A percentile compares a stretch with the other conserved stretches of the same genome.
These are phyloP conservation scores for Leptatherina wallacei DNA, from an alignment of 2,797 vertebrate species.

Conservation along the genomic window DNA sequence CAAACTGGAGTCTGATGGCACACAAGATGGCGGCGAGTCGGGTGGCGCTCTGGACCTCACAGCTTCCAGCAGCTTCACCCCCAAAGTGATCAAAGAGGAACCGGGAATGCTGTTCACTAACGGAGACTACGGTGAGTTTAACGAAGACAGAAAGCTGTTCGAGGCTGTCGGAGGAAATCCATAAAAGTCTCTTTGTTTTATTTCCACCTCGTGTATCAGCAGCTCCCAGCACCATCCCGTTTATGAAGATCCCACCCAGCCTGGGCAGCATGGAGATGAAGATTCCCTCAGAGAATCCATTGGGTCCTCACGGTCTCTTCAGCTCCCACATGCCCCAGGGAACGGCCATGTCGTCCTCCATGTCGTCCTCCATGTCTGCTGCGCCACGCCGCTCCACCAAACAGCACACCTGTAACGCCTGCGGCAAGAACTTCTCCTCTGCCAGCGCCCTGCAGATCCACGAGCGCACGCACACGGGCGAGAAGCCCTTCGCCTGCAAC, in stretches of 20 bases:
- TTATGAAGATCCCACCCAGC: conserved; percentile 88
- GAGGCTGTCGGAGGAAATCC: not conserved
- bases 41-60: conserved; percentile 92
- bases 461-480: conserved; percentile 95
- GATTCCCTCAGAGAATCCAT: conserved; percentile 83
- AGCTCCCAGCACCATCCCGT: conserved; percentile 86
- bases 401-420: conserved; percentile 90
- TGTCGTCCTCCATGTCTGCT: conserved; percentile 81
- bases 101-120: conserved; percentile 83
- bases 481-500: conserved; percentile 97
- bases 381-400: conserved; percentile 89
- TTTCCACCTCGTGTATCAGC: conserved; percentile 12
- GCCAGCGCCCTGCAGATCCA: conserved; percentile 98
- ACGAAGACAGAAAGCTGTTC: not conserved
- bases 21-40: conserved; percentile 82
- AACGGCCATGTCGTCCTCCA: conserved; percentile 67
- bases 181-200: not conserved
- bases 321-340: conserved; percentile 87
- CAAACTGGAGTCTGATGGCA: conserved; percentile 80
- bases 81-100: conserved; percentile 88
- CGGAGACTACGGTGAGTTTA: conserved; percentile 86
- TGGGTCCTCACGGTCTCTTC: conserved; percentile 80
- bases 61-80: conserved; percentile 83
- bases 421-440: conserved; percentile 97
- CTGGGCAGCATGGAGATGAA: conserved; percentile 93